Evolutionary conservation across 2,888 invertebrate genomes (phyloP).

Genomic region (Lasioglossum oenotherae): DNA sequence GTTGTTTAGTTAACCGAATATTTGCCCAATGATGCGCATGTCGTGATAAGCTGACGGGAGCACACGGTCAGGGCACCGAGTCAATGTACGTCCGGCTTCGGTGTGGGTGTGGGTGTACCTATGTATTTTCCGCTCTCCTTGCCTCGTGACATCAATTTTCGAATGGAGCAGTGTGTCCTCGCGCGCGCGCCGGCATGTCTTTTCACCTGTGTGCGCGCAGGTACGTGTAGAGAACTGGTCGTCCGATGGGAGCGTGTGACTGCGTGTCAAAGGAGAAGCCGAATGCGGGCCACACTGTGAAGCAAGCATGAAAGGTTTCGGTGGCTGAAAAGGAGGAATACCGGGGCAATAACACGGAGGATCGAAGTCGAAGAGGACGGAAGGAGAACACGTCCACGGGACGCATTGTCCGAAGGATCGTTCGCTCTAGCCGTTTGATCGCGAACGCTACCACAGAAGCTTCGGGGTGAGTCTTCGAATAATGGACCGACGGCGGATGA

Average conservation of each 20-base stretch:
- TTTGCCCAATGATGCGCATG: constrained; percentile 75
- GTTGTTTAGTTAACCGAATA: constrained; percentile 74
- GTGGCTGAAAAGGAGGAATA: constrained; percentile 19
- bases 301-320: constrained; percentile 47
- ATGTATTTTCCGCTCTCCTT: constrained; percentile 60
- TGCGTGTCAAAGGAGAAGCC: constrained; percentile 51
- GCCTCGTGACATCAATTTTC: constrained; percentile 68
- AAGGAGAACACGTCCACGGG: background rate
- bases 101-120: constrained; percentile 45
- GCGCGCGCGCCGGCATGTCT: background rate
- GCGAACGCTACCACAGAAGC: background rate
- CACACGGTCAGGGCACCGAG: constrained; percentile 38
- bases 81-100: constrained; percentile 60
- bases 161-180: constrained; percentile 32
- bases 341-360: background rate
- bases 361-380: constrained; percentile 1
- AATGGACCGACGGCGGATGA: background rate
- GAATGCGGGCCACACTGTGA: constrained; percentile 48
- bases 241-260: background rate
- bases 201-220: background rate
- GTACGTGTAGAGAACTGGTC: no score
- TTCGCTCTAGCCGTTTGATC: background rate
- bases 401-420: background rate
- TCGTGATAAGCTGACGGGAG: constrained; percentile 69
- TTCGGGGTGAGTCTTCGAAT: background rate